Evolutionary conservation across 2,797 vertebrate genomes (phyloP).

Genomic region (Oreonectes daqikongensis): DNA sequence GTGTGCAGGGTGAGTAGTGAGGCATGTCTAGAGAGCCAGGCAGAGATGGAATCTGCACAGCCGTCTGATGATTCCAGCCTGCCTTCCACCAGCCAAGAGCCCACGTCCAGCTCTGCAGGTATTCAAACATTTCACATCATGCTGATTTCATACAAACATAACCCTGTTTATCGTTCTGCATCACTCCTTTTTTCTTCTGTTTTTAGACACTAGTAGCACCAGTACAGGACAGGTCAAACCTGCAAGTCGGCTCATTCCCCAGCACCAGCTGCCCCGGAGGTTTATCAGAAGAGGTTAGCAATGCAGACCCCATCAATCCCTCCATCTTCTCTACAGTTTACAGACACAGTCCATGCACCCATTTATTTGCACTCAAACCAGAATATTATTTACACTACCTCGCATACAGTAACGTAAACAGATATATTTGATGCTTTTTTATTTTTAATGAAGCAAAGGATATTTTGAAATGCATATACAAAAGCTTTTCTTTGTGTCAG

Average conservation of each 20-base stretch:
- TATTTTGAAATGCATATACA: constrained; percentile 32
- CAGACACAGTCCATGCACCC: not conserved
- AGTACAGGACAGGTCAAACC: constrained; percentile 47
- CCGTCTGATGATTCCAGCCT: constrained; percentile 87
- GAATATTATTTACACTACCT: not conserved
- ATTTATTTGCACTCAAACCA: not conserved
- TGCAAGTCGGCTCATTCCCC: constrained; percentile 41
- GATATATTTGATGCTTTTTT: not conserved
- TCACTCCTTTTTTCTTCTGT: not conserved
- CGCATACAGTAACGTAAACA: not conserved
- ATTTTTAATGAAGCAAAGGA: constrained; percentile 50
- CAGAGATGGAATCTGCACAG: constrained; percentile 84
- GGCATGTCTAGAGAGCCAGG: constrained; percentile 85
- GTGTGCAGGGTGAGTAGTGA: constrained; percentile 76
- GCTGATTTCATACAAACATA: not conserved
- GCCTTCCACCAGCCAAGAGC: constrained; percentile 94
- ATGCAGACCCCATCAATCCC: not conserved
- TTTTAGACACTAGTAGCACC: constrained; percentile 46
- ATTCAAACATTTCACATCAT: not conserved
- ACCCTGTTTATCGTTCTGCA: not conserved
- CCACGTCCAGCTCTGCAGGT: constrained; percentile 87
- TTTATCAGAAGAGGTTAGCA: constrained; percentile 52
- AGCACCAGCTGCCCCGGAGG: constrained; percentile 45
- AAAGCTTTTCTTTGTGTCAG: constrained; percentile 21
- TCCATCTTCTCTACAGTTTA: not conserved